Evolutionary conservation across 1,140 invertebrate genomes (phyloP).

Genomic region (Potamilus streckersoni): DNA sequence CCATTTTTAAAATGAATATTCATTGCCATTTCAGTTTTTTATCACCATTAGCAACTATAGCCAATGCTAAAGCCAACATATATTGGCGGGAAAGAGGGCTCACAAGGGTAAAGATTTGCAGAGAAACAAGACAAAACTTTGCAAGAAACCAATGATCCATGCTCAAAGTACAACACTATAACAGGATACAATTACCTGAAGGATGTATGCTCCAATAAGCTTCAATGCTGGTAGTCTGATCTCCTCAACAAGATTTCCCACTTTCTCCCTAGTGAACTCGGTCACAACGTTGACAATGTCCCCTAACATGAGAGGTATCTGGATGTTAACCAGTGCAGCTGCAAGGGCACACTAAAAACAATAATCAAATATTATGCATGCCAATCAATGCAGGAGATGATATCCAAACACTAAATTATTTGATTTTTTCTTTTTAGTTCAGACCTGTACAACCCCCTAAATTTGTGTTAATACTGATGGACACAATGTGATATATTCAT

Average conservation of each 20-base stretch:
- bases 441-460: background rate
- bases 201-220: constrained; percentile 76
- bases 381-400: background rate
- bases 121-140: too few species aligned
- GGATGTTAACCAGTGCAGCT: constrained; percentile 84
- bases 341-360: constrained; percentile 78
- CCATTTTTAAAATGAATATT: too few species aligned
- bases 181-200: constrained; percentile 72
- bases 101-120: too few species aligned
- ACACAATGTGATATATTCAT: background rate
- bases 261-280: constrained; percentile 58
- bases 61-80: too few species aligned
- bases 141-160: too few species aligned
- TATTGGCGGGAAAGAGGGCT: too few species aligned
- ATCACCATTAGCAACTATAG: too few species aligned
- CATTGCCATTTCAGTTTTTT: too few species aligned
- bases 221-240: constrained; percentile 77
- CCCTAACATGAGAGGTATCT: constrained; percentile 83
- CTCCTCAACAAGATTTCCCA: constrained; percentile 71
- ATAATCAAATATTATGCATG: constrained; percentile 7
- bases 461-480: background rate
- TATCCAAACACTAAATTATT: background rate
- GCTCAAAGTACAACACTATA: background rate
- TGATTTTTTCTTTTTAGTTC: background rate
- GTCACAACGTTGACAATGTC: constrained; percentile 81